Evolutionary conservation across 2,797 vertebrate species (phyloP).

Genomic region (Zalophus californianus): DNA sequence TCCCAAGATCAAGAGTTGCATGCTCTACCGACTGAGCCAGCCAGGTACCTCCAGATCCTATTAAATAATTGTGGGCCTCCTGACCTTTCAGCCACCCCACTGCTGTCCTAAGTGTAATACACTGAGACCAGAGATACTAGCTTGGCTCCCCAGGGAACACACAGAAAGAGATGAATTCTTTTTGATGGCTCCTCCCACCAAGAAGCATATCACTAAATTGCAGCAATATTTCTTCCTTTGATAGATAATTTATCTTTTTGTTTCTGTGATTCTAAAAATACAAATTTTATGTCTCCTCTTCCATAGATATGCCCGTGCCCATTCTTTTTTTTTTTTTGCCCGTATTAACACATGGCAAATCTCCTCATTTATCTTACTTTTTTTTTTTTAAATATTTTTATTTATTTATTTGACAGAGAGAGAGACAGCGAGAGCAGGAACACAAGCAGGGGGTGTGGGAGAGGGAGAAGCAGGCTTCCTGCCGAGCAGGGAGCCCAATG

Average conservation of each 20-base stretch:
- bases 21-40: neutral
- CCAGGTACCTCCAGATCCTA: neutral
- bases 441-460: too few species aligned
- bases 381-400: too few species aligned
- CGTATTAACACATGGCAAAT: neutral
- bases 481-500: too few species aligned
- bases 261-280: conserved; percentile 1
- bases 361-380: neutral
- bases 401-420: too few species aligned
- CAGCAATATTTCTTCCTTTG: neutral
- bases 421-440: too few species aligned
- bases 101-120: neutral
- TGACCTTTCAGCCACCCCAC: neutral
- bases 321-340: neutral
- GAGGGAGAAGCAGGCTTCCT: too few species aligned
- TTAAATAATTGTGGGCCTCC: neutral
- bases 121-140: neutral
- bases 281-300: neutral
- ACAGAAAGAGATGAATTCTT: neutral
- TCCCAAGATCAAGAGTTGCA: neutral
- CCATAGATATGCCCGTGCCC: neutral
- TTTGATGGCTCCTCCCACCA: neutral
- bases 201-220: neutral
- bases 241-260: neutral
- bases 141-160: neutral